Conservation (phyloP, 2,888 invertebrate genomes). For the Rhyacophila evoluta region DNA sequence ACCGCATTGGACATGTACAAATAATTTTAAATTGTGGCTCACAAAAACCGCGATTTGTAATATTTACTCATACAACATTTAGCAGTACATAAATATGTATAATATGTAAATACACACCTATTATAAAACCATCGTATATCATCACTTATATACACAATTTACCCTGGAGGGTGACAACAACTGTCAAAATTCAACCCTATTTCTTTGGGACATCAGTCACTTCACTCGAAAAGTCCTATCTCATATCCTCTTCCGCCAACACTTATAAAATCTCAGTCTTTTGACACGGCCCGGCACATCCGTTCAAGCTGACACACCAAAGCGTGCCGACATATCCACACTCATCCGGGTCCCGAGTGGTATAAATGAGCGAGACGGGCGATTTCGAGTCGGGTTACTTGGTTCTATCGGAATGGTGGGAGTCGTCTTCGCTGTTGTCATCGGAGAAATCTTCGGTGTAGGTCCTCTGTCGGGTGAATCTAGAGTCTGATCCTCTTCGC, state of each 20-base stretch:
- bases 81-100: constrained; percentile 14
- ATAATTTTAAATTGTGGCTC: no score
- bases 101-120: neutral
- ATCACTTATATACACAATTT: neutral
- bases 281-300: neutral
- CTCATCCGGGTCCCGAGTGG: neutral
- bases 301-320: neutral
- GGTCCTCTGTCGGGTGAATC: constrained; percentile 62
- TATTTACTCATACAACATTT: neutral
- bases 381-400: constrained; percentile 19
- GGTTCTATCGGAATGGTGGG: constrained; percentile 28
- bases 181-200: neutral
- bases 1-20: no score
- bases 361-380: neutral
- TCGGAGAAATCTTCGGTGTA: constrained; percentile 68
- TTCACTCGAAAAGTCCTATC: neutral
- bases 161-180: neutral
- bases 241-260: neutral
- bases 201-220: neutral
- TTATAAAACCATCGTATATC: neutral
- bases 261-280: constrained; percentile 17
- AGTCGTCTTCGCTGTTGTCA: constrained; percentile 62
- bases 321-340: neutral
- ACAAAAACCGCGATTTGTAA: no score
- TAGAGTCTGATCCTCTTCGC: constrained; percentile 38